These are phyloP conservation scores for Epizoanthus rinbou DNA, from an alignment of 92 coral and sea anemone species.

Conservation along the genomic window DNA sequence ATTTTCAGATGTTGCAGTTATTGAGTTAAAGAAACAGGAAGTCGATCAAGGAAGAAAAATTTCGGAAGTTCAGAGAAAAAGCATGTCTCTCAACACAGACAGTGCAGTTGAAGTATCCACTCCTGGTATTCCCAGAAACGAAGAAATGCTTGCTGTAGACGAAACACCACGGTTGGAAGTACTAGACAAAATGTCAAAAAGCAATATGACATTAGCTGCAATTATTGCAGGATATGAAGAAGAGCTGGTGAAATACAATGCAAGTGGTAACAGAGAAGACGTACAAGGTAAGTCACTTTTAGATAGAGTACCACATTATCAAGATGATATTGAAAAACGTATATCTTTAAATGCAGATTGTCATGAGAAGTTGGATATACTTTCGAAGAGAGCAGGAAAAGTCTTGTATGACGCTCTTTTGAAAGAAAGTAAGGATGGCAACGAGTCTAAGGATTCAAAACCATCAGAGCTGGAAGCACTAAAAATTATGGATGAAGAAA, in stretches of 20 bases:
- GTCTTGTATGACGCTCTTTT: conserved; percentile 30
- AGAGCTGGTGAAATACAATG: conserved; percentile 34
- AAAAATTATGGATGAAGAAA: conserved; percentile 35
- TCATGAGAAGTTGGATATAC: conserved; percentile 26
- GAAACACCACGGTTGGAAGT: conserved; percentile 40
- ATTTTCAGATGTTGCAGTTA: conserved; percentile 5
- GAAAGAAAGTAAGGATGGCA: background rate
- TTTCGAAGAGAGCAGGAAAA: conserved; percentile 43
- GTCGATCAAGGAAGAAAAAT: background rate
- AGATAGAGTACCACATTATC: background rate
- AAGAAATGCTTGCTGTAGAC: background rate
- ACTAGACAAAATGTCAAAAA: conserved; percentile 51
- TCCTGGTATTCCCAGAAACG: background rate
- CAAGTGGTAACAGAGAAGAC: background rate
- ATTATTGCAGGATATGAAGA: conserved; percentile 65
- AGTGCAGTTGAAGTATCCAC: background rate
- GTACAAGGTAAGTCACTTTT: conserved; percentile 11
- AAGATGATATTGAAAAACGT: background rate
- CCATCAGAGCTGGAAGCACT: conserved; percentile 12
- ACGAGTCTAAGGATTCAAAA: background rate
- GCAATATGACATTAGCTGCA: conserved; percentile 59
- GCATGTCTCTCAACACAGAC: background rate
- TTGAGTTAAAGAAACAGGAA: background rate
- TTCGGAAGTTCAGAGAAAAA: background rate
- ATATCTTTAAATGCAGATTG: conserved; percentile 10